These are phyloP conservation scores for Porites rus DNA, from an alignment of 92 coral and sea anemone species.

Conservation along the genomic window DNA sequence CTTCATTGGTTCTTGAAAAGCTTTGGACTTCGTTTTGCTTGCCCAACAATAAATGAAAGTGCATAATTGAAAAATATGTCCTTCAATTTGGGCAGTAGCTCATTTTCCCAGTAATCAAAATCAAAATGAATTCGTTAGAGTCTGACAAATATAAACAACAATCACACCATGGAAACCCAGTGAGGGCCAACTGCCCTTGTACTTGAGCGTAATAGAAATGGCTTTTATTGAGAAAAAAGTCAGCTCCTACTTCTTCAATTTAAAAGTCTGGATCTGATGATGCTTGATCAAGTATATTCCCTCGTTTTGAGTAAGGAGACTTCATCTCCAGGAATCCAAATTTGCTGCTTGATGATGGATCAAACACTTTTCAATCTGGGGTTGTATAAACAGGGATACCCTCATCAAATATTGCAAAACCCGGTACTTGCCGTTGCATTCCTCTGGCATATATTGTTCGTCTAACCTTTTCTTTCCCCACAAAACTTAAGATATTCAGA, in stretches of 20 bases:
- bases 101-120: constrained; percentile 29
- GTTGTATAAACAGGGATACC: no score
- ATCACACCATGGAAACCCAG: constrained; percentile 66
- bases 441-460: no score
- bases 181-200: constrained; percentile 59
- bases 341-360: no score
- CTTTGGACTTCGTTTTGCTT: constrained; percentile 7
- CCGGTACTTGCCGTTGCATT: no score
- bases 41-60: constrained; percentile 13
- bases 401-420: no score
- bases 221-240: constrained; percentile 39
- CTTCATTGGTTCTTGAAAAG: neutral
- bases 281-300: constrained; percentile 54
- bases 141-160: constrained; percentile 56
- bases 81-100: constrained; percentile 32
- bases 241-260: constrained; percentile 37
- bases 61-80: constrained; percentile 32
- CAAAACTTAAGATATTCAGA: no score
- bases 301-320: constrained; percentile 61
- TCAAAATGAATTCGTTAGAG: constrained; percentile 45
- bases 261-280: constrained; percentile 57
- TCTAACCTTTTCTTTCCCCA: no score
- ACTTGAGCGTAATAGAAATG: constrained; percentile 51
- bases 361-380: no score
- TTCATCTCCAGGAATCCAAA: no score